phyloP scores from a whole-genome alignment of 2,888 invertebrate species.

The Teinopalpus imperialis region DNA sequence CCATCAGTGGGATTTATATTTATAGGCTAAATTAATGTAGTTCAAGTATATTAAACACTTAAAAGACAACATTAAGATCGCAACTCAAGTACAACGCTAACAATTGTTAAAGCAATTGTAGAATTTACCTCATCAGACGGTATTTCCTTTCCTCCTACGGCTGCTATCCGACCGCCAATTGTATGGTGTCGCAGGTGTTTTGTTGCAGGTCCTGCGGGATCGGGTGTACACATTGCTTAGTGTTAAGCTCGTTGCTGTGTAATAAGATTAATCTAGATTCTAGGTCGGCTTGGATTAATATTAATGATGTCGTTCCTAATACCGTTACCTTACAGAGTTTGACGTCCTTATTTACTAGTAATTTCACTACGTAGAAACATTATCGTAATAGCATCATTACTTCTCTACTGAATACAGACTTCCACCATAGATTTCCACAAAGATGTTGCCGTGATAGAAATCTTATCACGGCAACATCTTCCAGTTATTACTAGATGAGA shows the following conservation, averaged over 20 bases:
- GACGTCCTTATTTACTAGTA: no score
- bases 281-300: constrained; percentile 6
- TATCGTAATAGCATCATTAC: no score
- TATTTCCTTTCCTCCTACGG: constrained; percentile 65
- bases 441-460: no score
- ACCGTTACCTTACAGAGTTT: no score
- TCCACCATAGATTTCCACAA: no score
- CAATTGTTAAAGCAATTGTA: constrained; percentile 37
- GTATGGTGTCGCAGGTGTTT: constrained; percentile 4
- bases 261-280: constrained; percentile 9
- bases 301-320: constrained; percentile 11
- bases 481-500: no score
- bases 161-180: neutral
- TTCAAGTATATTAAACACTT: no score
- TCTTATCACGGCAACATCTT: no score
- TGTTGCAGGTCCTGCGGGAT: constrained; percentile 5
- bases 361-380: no score
- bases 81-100: neutral
- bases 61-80: neutral
- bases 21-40: no score
- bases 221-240: constrained; percentile 13
- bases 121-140: constrained; percentile 66
- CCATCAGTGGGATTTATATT: no score
- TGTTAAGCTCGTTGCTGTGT: constrained; percentile 5
- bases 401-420: no score